Base-by-base conservation (phyloP, 2,888 invertebrate genomes). In the Stenolophus ochropezus region DNA sequence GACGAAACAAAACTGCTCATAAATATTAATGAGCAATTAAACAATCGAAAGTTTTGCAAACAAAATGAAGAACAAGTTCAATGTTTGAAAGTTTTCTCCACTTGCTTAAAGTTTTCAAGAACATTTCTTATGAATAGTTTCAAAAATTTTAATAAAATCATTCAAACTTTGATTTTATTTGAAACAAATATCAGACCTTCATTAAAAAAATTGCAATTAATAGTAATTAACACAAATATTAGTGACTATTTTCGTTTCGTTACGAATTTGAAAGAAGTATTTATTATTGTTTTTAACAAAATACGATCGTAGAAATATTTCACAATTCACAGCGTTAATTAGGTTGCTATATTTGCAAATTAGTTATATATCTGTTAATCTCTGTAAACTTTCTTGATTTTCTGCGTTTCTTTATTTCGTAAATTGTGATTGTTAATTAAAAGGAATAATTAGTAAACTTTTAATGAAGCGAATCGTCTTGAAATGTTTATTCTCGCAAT, bases 401-500 rank as follows among this genome's bases (percentile, higher is more conserved):
- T 56, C 21, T 56, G 5, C 18, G 25, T n/a, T 49, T 51, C 51
- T 51, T 51, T 27, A 14, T 25, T 25, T 61, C 14, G n/a, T 5
- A 20, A 56, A 23, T 61, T 14, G 14, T n/a, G 21, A 23, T 61
- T 23, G 61, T n/a, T 61, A 61, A 61, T 61, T 61, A 25, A 11
- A 56, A n/a, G n/a, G 23, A 61, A 23, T 61, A 61, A 61, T 61
- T 61, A 61, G 61, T n/a, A 61, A 61, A 61, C 23, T 61, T 61
- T 51, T 61, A 61, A 56, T 56, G 56, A 61, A 61, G 61, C 11
- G 25, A 61, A 61, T 25, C 61, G 61, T 61, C 25, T 61, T 23
- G 61, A n/a, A 14, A 11, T 61, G 61, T 61, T 61, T 61, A 25
- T 61, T 61, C 21, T 23, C 3, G 61, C 61, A 61, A 14, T 61